phyloP scores from a whole-genome alignment of 2,113 vertebrate genomes.

The Labeo catla region DNA sequence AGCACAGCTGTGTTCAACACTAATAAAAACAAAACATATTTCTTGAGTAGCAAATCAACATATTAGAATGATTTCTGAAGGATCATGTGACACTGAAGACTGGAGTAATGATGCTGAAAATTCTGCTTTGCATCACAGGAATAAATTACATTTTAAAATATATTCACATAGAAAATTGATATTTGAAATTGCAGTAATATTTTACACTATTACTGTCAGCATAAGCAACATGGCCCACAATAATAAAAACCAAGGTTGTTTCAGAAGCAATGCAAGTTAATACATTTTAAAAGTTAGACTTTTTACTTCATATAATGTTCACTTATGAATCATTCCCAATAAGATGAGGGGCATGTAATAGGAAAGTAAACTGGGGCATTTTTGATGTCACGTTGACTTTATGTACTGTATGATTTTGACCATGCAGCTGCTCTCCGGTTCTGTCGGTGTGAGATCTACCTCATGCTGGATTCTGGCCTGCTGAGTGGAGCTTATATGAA shows the following conservation, averaged over 20 bases:
- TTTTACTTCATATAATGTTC: neutral
- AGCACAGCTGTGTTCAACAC: no score
- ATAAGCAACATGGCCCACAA: neutral
- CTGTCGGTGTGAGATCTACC: neutral
- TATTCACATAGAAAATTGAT: neutral
- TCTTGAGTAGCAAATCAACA: no score
- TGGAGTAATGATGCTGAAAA: neutral
- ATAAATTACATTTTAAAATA: neutral
- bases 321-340: neutral
- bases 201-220: no score
- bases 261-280: neutral
- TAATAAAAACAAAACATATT: no score
- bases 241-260: neutral
- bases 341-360: neutral
- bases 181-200: no score
- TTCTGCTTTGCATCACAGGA: neutral
- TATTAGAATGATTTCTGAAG: no score
- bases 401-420: constrained; percentile 3
- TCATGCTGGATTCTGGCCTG: constrained; percentile 17
- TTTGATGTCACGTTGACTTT: constrained; percentile 2
- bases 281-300: neutral
- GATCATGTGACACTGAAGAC: neutral
- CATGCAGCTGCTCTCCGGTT: neutral
- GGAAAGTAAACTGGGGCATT: neutral
- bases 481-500: neutral